Conservation (phyloP, 2,888 invertebrate genomes). For the Agonopterix alstromeriana region DNA sequence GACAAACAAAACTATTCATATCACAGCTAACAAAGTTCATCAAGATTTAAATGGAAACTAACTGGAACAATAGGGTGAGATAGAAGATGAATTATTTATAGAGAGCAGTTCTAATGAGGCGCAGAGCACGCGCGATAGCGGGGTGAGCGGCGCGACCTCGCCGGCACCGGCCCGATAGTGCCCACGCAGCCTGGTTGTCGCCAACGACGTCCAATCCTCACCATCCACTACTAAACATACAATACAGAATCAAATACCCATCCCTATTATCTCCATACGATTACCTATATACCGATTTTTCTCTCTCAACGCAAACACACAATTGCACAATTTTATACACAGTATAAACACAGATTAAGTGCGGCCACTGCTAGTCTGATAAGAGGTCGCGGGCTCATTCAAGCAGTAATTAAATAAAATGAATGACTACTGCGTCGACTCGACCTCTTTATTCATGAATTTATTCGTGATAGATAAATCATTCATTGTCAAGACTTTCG, state of each 20-base stretch:
- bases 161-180: conserved; percentile 39
- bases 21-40: background rate
- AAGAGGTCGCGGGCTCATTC: conserved; percentile 53
- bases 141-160: conserved; percentile 71
- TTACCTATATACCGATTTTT: background rate
- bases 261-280: too few relatives aligned
- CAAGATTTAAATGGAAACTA: conserved; percentile 25
- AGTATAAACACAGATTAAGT: conserved; percentile 30
- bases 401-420: conserved; percentile 51
- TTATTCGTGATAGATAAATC: background rate
- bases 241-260: too few relatives aligned
- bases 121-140: conserved; percentile 49
- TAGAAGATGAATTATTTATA: conserved; percentile 71
- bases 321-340: conserved; percentile 10
- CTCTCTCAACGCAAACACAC: background rate
- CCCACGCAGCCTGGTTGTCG: conserved; percentile 76
- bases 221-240: too few relatives aligned
- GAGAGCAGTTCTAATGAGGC: conserved; percentile 51
- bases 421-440: conserved; percentile 24
- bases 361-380: conserved; percentile 27
- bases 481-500: background rate
- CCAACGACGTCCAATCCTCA: conserved; percentile 30
- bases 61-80: conserved; percentile 63
- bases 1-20: background rate
- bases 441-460: conserved; percentile 20